Conservation (phyloP, 2,888 invertebrate species). For the Euzetes globulus region DNA sequence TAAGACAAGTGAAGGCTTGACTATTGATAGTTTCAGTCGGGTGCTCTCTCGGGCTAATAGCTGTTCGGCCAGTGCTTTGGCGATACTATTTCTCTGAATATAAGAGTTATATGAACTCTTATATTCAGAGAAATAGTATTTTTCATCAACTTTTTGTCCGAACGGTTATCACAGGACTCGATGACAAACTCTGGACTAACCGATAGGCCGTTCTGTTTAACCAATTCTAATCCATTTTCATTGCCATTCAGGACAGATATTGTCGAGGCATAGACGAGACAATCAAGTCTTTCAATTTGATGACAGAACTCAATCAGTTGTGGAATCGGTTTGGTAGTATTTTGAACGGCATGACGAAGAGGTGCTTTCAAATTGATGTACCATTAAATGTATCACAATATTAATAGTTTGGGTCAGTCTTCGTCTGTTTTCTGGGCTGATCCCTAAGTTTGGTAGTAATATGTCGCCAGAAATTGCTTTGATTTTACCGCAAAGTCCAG, state of each 20-base stretch:
- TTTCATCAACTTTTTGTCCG: not conserved
- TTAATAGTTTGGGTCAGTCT: not conserved
- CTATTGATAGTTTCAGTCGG: not conserved
- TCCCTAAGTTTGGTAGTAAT: not conserved
- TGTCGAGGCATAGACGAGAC: not conserved
- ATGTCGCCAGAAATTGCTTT: not conserved
- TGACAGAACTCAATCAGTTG: not conserved
- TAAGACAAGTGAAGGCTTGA: not conserved
- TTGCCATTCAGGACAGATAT: not conserved
- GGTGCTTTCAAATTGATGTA: not conserved
- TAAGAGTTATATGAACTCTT: not conserved
- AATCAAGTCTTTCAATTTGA: slow-evolving; percentile 6
- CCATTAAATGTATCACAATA: not conserved
- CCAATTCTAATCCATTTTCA: not conserved
- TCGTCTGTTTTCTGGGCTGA: not conserved
- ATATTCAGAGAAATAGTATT: not conserved
- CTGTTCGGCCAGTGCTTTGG: slow-evolving; percentile 11
- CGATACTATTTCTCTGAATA: no score
- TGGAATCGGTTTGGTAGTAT: not conserved
- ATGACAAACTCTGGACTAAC: not conserved
- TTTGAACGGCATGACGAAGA: not conserved
- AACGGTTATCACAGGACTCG: not conserved
- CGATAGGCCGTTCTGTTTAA: not conserved
- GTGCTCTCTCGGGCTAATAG: not conserved
- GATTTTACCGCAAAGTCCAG: not conserved